These are phyloP conservation scores for Notospermus geniculatus DNA, from an alignment of 1,140 invertebrate species.

Conservation along the genomic window DNA sequence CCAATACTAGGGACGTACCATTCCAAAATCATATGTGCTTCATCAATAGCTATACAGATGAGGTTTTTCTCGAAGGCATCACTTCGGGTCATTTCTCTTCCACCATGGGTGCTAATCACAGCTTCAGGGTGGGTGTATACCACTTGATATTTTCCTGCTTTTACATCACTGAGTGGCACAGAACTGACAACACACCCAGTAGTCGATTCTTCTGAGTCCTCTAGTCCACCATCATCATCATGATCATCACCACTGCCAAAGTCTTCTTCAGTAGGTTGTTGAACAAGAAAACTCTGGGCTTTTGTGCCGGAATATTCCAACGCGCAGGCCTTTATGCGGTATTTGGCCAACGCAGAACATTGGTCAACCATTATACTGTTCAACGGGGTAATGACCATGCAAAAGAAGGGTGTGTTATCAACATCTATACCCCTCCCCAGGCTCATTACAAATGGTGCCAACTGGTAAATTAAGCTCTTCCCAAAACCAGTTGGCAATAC, in stretches of 20 bases:
- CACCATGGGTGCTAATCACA: too few species aligned
- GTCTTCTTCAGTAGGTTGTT: background rate
- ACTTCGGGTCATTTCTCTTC: too few species aligned
- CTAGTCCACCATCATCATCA: constrained; percentile 1
- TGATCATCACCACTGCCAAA: background rate
- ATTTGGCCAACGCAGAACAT: background rate
- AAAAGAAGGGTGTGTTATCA: too few species aligned
- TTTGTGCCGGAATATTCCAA: background rate
- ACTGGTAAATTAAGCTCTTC: too few species aligned
- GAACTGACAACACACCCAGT: background rate
- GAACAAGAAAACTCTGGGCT: background rate
- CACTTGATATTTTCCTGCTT: constrained; percentile 11
- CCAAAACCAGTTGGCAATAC: too few species aligned
- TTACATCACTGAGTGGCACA: constrained; percentile 12
- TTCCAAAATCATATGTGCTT: too few species aligned
- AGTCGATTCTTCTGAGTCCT: constrained; percentile 2
- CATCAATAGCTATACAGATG: too few species aligned
- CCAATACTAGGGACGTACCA: too few species aligned
- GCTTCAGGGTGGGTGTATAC: too few species aligned
- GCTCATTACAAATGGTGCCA: too few species aligned
- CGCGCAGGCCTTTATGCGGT: background rate
- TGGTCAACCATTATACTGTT: background rate
- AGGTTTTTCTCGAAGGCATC: too few species aligned
- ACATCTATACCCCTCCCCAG: too few species aligned
- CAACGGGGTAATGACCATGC: constrained; percentile 15